phyloP scores from a whole-genome alignment of 2,113 vertebrate species.

The Pagrus major region DNA sequence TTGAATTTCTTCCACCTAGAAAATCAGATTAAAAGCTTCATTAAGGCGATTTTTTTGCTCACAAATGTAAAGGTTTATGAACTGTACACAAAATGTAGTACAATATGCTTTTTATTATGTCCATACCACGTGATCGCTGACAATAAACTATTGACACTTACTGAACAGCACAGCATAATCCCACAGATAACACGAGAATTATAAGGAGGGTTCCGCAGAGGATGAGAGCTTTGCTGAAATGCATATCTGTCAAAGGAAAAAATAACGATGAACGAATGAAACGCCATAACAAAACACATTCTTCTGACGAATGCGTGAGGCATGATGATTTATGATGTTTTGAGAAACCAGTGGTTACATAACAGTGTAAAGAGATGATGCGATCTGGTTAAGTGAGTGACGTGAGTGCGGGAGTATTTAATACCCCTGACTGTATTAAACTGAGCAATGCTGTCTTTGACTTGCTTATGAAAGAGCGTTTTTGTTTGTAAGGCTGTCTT shows the following conservation, averaged over 20 bases:
- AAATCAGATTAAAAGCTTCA: background rate
- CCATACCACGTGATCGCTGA: background rate
- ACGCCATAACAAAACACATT: background rate
- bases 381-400: background rate
- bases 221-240: conserved; percentile 23
- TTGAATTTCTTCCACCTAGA: conserved; percentile 64
- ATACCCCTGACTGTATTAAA: too few relatives aligned
- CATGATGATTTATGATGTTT: background rate
- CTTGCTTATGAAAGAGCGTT: too few relatives aligned
- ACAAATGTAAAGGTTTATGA: background rate
- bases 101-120: background rate
- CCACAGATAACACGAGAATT: conserved; percentile 54
- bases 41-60: background rate
- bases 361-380: background rate
- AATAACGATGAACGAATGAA: background rate
- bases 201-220: conserved; percentile 38
- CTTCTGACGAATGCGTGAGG: background rate
- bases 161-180: conserved; percentile 55
- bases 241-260: conserved; percentile 53
- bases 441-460: too few relatives aligned
- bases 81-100: background rate
- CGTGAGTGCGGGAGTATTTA: background rate
- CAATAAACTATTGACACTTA: conserved; percentile 49
- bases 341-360: background rate
- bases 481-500: too few relatives aligned